These are phyloP conservation scores for Aphelinus certus DNA, from an alignment of 1,140 invertebrate genomes.

Conservation along the genomic window DNA sequence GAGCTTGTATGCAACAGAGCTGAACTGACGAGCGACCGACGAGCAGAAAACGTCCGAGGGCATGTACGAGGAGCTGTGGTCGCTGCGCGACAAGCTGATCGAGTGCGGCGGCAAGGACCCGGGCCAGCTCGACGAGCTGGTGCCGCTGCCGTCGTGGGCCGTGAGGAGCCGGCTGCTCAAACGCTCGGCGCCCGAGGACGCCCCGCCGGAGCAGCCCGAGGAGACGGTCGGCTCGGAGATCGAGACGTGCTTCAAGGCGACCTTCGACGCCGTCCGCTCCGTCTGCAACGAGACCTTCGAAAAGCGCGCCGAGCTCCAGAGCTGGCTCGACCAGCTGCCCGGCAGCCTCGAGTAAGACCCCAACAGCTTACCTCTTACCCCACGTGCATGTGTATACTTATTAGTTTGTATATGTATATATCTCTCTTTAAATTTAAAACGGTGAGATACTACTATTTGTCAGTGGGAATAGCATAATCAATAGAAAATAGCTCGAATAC, in stretches of 20 bases:
- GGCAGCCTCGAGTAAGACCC: too few species aligned
- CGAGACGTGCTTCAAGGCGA: conserved; percentile 37
- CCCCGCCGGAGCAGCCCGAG: conserved; percentile 31
- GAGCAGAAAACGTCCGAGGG: conserved; percentile 43
- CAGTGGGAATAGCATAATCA: too few species aligned
- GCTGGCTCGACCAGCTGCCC: too few species aligned
- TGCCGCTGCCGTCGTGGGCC: neutral
- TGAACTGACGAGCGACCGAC: too few species aligned
- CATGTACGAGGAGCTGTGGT: conserved; percentile 47
- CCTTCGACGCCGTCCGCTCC: conserved; percentile 33
- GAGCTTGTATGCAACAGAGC: too few species aligned
- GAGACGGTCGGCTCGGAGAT: conserved; percentile 39
- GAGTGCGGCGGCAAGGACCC: conserved; percentile 50
- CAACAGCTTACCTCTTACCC: too few species aligned
- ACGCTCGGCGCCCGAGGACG: neutral
- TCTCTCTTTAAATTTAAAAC: too few species aligned
- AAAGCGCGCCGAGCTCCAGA: too few species aligned
- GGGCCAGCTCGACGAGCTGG: conserved; percentile 47
- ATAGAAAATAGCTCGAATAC: too few species aligned
- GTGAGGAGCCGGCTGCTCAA: neutral
- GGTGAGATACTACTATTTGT: too few species aligned
- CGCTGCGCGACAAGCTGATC: conserved; percentile 53
- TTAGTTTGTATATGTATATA: too few species aligned
- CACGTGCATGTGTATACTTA: too few species aligned
- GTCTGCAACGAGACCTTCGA: conserved; percentile 42